Percentiles rank a stretch among this genome's conserved stretches.
phyloP scores from a whole-genome alignment of 2,888 invertebrate genomes.

The Platynereis dumerilii region DNA sequence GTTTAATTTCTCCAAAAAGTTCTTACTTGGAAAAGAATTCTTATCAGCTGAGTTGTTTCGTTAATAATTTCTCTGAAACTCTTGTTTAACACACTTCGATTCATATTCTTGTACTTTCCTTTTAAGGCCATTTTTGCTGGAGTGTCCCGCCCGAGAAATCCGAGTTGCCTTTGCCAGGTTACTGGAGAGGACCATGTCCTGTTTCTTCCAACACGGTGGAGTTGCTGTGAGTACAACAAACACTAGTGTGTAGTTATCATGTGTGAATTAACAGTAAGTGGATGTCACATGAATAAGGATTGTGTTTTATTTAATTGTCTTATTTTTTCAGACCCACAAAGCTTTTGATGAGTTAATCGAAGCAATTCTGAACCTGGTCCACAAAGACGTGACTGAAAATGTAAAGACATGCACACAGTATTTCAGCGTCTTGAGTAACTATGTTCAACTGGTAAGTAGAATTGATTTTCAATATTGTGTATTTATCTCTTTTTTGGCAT shows the following conservation, averaged over 20 bases:
- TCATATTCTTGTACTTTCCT: too few relatives aligned
- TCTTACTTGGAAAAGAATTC: too few relatives aligned
- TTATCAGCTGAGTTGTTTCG: too few relatives aligned
- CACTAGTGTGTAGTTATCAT: neutral
- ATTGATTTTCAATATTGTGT: too few relatives aligned
- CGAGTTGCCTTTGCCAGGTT: conserved; percentile 59
- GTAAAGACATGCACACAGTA: conserved; percentile 64
- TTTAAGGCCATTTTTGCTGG: conserved; percentile 62
- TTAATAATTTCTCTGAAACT: too few relatives aligned
- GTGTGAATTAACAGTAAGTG: neutral
- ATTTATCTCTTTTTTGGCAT: too few relatives aligned
- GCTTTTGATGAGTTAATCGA: conserved; percentile 57
- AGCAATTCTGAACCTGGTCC: conserved; percentile 57
- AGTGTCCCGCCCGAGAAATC: conserved; percentile 63
- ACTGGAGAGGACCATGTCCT: conserved; percentile 52
- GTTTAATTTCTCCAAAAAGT: too few relatives aligned
- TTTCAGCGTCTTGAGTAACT: conserved; percentile 61
- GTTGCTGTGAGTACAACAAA: conserved; percentile 51
- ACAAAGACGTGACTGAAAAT: conserved; percentile 64
- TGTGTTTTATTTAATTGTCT: too few relatives aligned
- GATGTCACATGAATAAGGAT: neutral
- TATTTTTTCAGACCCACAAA: conserved; percentile 49
- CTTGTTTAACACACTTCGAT: too few relatives aligned
- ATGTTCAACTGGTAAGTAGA: conserved; percentile 61
- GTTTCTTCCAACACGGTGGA: conserved; percentile 59